Percentiles rank a stretch among this genome's conserved stretches.
These are phyloP conservation scores for Phyllostomus hastatus DNA, from an alignment of 2,113 vertebrate genomes.

Conservation along the genomic window DNA sequence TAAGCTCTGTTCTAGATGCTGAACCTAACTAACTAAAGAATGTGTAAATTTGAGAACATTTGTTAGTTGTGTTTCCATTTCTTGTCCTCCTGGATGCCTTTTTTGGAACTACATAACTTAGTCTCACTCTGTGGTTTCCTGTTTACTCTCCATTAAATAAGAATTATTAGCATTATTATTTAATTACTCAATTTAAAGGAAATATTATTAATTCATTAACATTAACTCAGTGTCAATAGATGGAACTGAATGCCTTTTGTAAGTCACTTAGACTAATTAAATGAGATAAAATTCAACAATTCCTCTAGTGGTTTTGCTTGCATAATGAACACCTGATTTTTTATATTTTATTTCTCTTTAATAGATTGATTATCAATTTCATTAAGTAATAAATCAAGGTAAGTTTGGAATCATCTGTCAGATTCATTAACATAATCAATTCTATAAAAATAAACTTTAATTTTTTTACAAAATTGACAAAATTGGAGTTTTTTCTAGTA, in stretches of 20 bases:
- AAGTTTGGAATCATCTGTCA: conserved; percentile 7
- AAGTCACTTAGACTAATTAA: not conserved
- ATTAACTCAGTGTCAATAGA: not conserved
- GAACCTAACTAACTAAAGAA: not conserved
- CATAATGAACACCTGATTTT: not conserved
- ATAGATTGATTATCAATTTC: not conserved
- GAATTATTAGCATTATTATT: not conserved
- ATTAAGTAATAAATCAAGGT: not conserved
- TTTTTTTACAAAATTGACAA: not conserved
- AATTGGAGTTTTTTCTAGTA: not conserved
- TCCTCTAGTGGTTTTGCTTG: not conserved
- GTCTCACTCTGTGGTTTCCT: not conserved
- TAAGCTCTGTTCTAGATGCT: not conserved
- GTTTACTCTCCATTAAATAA: not conserved
- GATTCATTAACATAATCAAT: not conserved
- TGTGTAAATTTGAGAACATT: not conserved
- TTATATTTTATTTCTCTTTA: not conserved
- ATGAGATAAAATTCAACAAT: not conserved
- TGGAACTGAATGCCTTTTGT: not conserved
- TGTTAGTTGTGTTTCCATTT: not conserved
- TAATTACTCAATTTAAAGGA: not conserved
- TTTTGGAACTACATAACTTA: not conserved
- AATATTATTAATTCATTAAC: conserved; percentile 8
- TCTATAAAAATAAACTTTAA: not conserved
- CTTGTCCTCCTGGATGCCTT: not conserved